Conservation (phyloP, 2,113 vertebrate genomes). For the Danionella cerebrum region DNA sequence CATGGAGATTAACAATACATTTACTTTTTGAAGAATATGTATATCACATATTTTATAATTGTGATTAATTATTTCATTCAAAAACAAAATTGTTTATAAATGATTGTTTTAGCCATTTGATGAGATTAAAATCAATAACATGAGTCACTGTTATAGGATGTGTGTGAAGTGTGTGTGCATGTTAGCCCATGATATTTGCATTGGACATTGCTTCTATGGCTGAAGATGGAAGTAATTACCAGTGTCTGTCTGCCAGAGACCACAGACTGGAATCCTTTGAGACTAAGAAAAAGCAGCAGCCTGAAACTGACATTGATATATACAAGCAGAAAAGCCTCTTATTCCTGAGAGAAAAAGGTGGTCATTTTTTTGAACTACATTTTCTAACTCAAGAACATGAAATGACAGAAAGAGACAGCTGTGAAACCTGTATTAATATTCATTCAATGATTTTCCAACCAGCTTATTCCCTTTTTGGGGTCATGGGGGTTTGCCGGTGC, state of each 20-base stretch:
- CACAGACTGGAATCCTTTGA: not conserved
- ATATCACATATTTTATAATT: no score
- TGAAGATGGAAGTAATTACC: conserved; percentile 34
- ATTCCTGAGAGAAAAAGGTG: no score
- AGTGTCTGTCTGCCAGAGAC: conserved; percentile 7
- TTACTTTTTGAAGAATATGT: no score
- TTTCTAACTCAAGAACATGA: not conserved
- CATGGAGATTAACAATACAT: no score
- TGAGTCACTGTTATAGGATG: no score
- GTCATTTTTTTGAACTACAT: no score
- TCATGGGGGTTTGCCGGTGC: no score
- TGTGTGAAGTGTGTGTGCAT: not conserved
- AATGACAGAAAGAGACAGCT: conserved; percentile 3
- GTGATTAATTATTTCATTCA: no score
- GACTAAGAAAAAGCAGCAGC: not conserved
- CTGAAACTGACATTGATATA: not conserved
- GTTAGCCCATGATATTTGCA: conserved; percentile 11
- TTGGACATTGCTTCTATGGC: conserved; percentile 16
- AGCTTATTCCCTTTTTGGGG: no score
- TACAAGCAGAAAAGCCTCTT: not conserved
- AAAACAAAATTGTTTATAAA: no score
- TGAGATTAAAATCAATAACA: not conserved
- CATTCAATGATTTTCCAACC: no score
- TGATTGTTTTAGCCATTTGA: no score
- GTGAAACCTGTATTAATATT: conserved; percentile 1